Percentiles rank a stretch among this genome's conserved stretches.
Conservation (phyloP, 2,113 vertebrate genomes). For the Gnathonemus echidnorhynchus region DNA sequence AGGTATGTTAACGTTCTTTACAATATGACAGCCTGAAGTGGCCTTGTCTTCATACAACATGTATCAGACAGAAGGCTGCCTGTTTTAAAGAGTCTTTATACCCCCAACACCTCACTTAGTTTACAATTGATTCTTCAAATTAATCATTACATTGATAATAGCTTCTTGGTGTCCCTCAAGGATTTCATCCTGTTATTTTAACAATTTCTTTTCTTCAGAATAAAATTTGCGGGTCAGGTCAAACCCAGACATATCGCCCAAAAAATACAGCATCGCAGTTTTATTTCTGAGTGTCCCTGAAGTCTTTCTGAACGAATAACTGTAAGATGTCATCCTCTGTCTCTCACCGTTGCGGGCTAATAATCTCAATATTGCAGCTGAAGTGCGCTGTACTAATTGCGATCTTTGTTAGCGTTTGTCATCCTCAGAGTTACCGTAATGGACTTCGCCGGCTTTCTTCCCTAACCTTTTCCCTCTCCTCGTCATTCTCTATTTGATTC, state of each 20-base stretch:
- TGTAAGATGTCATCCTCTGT: background rate
- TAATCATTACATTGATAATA: background rate
- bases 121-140: background rate
- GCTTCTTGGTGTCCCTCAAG: background rate
- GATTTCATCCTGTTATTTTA: background rate
- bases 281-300: background rate
- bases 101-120: conserved; percentile 34
- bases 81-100: conserved; percentile 34
- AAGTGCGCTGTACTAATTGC: background rate
- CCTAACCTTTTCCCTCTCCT: conserved; percentile 42
- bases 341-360: background rate
- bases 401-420: conserved; percentile 21
- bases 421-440: conserved; percentile 68
- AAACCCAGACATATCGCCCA: background rate
- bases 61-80: conserved; percentile 32
- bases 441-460: conserved; percentile 46
- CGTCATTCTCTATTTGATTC: conserved; percentile 46
- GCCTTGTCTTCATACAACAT: conserved; percentile 33
- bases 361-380: background rate
- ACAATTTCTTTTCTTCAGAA: background rate
- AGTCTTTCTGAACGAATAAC: background rate
- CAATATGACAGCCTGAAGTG: conserved; percentile 33
- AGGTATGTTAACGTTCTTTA: conserved; percentile 19
- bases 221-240: background rate
- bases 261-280: background rate